Evolutionary conservation across 2,113 vertebrate species (phyloP).

Genomic region (Ammospiza caudacuta): DNA sequence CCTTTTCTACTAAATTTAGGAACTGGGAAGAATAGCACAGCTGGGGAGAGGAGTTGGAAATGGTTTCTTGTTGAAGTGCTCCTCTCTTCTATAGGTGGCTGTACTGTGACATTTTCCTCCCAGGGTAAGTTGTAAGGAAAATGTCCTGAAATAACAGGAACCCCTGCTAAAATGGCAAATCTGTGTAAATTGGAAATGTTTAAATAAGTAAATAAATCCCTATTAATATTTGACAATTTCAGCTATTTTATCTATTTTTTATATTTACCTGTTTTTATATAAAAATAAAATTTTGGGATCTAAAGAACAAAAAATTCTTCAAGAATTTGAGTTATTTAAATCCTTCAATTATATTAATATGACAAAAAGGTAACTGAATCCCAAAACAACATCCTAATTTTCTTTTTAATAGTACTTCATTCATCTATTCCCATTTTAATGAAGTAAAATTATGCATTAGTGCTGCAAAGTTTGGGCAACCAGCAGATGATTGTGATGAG

Average conservation of each 20-base stretch:
- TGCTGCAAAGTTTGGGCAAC: neutral
- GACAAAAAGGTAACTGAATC: neutral
- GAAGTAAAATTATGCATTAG: neutral
- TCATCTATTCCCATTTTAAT: neutral
- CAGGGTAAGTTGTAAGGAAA: neutral
- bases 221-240: neutral
- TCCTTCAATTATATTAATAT: neutral
- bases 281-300: neutral
- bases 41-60: neutral
- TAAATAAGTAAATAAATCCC: neutral
- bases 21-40: neutral
- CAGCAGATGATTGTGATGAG: neutral
- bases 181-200: neutral
- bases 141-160: neutral
- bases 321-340: neutral
- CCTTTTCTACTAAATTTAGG: neutral
- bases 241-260: neutral
- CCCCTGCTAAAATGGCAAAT: neutral
- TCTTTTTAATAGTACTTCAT: neutral
- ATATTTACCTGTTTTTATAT: too few species aligned
- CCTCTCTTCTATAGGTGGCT: neutral
- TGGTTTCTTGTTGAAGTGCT: neutral
- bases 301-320: neutral
- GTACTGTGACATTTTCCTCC: neutral
- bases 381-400: neutral